phyloP scores from a whole-genome alignment of 1,140 invertebrate genomes.

The Aphaenogaster floridana region DNA sequence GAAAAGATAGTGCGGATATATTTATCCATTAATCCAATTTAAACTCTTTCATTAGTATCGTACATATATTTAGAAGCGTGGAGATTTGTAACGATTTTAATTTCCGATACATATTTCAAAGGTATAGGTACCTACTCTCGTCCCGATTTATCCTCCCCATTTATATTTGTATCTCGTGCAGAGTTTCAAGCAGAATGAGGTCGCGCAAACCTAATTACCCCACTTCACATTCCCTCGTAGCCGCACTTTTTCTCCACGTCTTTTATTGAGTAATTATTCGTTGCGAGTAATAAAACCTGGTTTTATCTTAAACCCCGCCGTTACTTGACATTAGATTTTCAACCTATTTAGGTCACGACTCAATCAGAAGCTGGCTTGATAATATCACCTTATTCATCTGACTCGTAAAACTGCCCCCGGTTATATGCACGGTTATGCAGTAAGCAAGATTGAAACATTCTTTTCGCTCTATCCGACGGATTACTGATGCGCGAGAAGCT shows the following conservation, averaged over 20 bases:
- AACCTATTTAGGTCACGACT: background rate
- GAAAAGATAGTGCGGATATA: conserved; percentile 1
- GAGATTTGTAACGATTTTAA: conserved; percentile 1
- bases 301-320: background rate
- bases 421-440: background rate
- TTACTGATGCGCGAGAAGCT: conserved; percentile 37
- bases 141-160: conserved; percentile 35
- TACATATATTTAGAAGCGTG: background rate
- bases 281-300: conserved; percentile 15
- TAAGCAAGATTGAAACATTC: conserved; percentile 38
- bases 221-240: conserved; percentile 22
- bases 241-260: background rate
- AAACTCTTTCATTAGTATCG: conserved; percentile 3
- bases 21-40: background rate
- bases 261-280: conserved; percentile 56
- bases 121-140: background rate
- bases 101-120: conserved; percentile 35
- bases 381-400: conserved; percentile 37
- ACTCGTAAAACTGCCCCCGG: conserved; percentile 1
- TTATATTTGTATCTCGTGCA: conserved; percentile 18
- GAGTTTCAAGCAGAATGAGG: conserved; percentile 20
- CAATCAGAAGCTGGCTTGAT: conserved; percentile 28
- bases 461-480: conserved; percentile 19
- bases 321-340: conserved; percentile 20
- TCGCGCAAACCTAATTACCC: conserved; percentile 46